Evolutionary conservation across 2,113 vertebrate species (phyloP).

Genomic region (Bambusicola thoracicus): DNA sequence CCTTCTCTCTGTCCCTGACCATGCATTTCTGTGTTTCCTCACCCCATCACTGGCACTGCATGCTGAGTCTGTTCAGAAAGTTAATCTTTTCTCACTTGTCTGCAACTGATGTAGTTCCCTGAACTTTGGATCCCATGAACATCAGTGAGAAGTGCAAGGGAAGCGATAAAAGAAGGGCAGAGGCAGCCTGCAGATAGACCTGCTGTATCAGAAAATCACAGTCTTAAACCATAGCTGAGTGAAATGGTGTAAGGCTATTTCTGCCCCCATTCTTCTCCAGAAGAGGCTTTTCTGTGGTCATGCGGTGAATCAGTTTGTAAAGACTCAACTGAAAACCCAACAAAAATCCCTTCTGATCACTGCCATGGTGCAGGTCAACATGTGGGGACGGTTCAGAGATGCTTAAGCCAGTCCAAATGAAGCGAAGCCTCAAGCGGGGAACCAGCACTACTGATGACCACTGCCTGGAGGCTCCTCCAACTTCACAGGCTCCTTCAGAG

Average conservation of each 20-base stretch:
- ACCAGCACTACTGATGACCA: neutral
- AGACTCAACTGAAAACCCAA: slow-evolving; percentile 29
- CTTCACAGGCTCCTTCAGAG: neutral
- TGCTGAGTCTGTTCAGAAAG: neutral
- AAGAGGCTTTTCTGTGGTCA: slow-evolving; percentile 5
- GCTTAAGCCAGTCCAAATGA: neutral
- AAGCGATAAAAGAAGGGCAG: neutral
- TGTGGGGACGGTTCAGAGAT: neutral
- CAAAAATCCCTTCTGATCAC: neutral
- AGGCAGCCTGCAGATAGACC: neutral
- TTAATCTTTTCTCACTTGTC: slow-evolving; percentile 10
- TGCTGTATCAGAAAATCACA: slow-evolving; percentile 26
- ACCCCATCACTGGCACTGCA: neutral
- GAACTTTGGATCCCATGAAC: neutral
- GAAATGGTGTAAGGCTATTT: neutral
- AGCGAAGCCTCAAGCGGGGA: neutral
- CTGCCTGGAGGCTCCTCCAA: neutral
- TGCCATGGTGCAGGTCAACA: neutral
- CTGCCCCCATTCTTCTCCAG: neutral
- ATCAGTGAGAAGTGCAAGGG: neutral
- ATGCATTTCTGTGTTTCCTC: neutral
- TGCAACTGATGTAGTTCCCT: slow-evolving; percentile 15
- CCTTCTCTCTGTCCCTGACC: neutral
- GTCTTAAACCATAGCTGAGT: neutral
- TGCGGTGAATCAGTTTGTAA: neutral